These are phyloP conservation scores for Calidris pugnax DNA, from an alignment of 2,113 vertebrate genomes.

Conservation along the genomic window DNA sequence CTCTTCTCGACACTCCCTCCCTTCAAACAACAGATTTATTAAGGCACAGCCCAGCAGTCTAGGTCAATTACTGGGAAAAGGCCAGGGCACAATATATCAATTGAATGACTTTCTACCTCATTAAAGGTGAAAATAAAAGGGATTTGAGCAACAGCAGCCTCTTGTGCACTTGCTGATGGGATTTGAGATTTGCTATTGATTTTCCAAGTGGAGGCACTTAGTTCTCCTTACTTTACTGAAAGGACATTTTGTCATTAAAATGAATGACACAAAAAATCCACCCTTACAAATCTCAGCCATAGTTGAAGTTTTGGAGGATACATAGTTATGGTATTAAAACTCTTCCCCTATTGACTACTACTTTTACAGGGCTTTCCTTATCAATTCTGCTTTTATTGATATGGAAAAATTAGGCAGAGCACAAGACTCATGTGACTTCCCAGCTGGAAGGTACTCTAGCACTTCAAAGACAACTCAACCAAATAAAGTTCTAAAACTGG, in stretches of 20 bases:
- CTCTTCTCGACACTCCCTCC: neutral
- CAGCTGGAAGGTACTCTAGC: neutral
- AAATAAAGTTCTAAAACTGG: neutral
- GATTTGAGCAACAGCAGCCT: slow-evolving; percentile 49
- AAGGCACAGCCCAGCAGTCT: neutral
- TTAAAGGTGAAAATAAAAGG: slow-evolving; percentile 69
- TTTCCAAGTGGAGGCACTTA: slow-evolving; percentile 53
- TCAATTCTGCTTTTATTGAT: neutral
- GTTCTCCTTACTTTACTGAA: slow-evolving; percentile 19
- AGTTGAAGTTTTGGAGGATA: neutral
- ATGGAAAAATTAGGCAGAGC: neutral
- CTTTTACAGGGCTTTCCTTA: neutral
- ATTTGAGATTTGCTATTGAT: slow-evolving; percentile 66
- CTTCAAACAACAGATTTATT: slow-evolving; percentile 14
- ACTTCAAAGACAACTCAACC: neutral
- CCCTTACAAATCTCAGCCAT: neutral
- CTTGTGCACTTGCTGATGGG: slow-evolving; percentile 16
- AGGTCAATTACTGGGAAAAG: slow-evolving; percentile 55
- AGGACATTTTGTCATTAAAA: slow-evolving; percentile 43
- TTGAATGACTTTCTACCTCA: slow-evolving; percentile 53
- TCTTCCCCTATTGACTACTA: neutral
- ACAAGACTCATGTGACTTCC: neutral
- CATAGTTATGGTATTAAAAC: neutral
- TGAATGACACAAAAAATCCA: neutral
- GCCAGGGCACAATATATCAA: slow-evolving; percentile 27